phyloP scores from a whole-genome alignment of 2,113 vertebrate genomes.

The Bufo gargarizans region DNA sequence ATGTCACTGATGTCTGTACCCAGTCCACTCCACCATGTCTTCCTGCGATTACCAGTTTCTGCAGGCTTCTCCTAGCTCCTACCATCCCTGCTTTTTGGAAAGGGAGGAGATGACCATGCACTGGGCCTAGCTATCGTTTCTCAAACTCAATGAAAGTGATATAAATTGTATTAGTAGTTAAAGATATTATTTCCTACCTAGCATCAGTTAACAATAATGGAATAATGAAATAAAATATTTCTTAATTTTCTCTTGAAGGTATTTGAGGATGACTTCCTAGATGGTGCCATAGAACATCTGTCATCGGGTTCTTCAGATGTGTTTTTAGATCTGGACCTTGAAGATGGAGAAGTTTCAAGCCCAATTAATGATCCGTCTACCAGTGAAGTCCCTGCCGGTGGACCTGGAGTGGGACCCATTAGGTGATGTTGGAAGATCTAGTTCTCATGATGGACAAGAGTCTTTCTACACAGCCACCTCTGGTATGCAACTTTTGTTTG shows the following conservation, averaged over 20 bases:
- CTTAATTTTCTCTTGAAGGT: conserved; percentile 67
- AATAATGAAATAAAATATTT: too few relatives aligned
- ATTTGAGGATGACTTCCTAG: conserved; percentile 75
- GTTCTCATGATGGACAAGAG: conserved; percentile 72
- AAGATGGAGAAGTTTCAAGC: background rate
- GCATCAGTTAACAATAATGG: too few relatives aligned
- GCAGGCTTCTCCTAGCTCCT: background rate
- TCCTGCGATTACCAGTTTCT: background rate
- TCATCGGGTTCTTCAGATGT: conserved; percentile 73
- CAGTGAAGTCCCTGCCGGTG: conserved; percentile 58
- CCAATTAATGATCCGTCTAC: background rate
- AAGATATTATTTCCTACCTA: background rate
- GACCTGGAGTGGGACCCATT: conserved; percentile 89
- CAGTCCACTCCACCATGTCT: background rate
- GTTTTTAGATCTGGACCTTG: conserved; percentile 65
- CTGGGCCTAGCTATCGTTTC: background rate
- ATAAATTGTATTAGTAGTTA: background rate
- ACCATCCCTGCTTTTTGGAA: background rate
- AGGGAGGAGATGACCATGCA: background rate
- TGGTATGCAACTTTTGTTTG: conserved; percentile 1
- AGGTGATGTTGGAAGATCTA: conserved; percentile 79
- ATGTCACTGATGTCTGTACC: background rate
- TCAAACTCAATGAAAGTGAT: background rate
- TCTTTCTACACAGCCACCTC: conserved; percentile 71
- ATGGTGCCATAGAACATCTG: conserved; percentile 65